A percentile compares a stretch with the other conserved stretches of the same genome.
These are phyloP conservation scores for Acrobasis repandana DNA, from an alignment of 2,888 invertebrate species.

Conservation along the genomic window DNA sequence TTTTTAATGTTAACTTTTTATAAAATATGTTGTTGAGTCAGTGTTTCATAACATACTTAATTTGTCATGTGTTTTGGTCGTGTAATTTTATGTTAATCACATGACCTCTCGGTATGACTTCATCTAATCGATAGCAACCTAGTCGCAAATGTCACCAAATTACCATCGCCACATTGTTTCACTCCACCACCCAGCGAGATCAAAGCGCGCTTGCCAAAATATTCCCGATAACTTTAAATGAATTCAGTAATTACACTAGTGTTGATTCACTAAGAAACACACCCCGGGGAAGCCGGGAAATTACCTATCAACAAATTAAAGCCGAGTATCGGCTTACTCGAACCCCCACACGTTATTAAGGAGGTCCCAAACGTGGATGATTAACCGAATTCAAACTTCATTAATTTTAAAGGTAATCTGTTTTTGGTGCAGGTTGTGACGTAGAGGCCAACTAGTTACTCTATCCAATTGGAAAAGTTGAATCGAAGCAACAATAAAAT, in stretches of 20 bases:
- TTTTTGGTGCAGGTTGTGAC: background rate
- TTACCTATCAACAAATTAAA: conserved; percentile 75
- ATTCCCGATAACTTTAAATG: conserved; percentile 70
- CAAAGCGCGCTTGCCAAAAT: conserved; percentile 60
- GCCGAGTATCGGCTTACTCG: conserved; percentile 51
- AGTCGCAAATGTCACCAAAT: background rate
- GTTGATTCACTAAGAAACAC: conserved; percentile 72
- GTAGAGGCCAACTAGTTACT: too few relatives aligned
- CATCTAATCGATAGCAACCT: too few relatives aligned
- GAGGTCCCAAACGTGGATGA: conserved; percentile 29
- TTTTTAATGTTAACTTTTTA: too few relatives aligned
- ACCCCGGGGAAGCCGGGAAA: conserved; percentile 61
- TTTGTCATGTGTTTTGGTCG: too few relatives aligned
- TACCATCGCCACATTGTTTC: conserved; percentile 9
- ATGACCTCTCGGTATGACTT: too few relatives aligned
- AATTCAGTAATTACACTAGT: conserved; percentile 77
- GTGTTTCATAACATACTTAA: too few relatives aligned
- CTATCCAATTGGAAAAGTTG: too few relatives aligned
- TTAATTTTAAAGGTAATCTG: conserved; percentile 34
- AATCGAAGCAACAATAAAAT: too few relatives aligned
- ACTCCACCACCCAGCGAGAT: conserved; percentile 40
- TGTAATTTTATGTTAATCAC: too few relatives aligned
- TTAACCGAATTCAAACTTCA: conserved; percentile 41
- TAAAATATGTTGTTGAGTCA: too few relatives aligned
- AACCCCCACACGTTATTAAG: conserved; percentile 44